Evolutionary conservation across 2,113 vertebrate genomes (phyloP), one percentile per base, ranked within the genome.

Genomic region (Upupa epops): DNA sequence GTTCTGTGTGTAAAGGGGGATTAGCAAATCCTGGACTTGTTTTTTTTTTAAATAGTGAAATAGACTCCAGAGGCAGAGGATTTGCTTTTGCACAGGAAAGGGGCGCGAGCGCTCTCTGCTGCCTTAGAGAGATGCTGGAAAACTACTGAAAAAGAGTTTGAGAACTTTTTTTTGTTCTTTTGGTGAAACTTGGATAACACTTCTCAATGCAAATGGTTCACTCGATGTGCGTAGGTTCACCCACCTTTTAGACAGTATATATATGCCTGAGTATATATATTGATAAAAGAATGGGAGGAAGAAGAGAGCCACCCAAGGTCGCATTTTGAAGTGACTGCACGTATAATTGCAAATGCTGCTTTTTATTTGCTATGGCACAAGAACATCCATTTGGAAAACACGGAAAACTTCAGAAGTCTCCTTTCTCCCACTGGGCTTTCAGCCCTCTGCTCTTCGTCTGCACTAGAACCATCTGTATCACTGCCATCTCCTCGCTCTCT

Each of bases 311-410:
- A 96, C 93, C 95, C 58, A 89, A 92, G 96, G 96, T 95, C 85
- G 96, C 97, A 92, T 98, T 97, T 96, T 96, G 88, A 97, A 98
- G 97, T 97, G 97, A 97, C 97, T 96, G 96, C 98, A 97, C 97
- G 95, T 97, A 78, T 86, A 95, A 97, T 97, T 95, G 51, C 97
- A 96, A 93, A 98, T 98, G 98, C 98, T 98, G 98, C 98, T 98
- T 98, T 97, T 97, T 91, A 91, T 96, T 42, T 96, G 97, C 96
- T 94, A 96, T 97, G 97, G 97, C 97, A 97, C 97, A 95, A 78
- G 83, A 94, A 97, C 92, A 96, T 96, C 97, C 83, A 45, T 55
- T 82, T 58, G 88, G 88, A 89, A 97, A 96, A 96, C 91, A 96
- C 83, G 51, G 97, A 97, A 94, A 89, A 86, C 86, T 95, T 96